Percentiles rank a stretch among this genome's conserved stretches.
phyloP scores from a whole-genome alignment of 2,888 invertebrate genomes.

The Drosophila sordidula region DNA sequence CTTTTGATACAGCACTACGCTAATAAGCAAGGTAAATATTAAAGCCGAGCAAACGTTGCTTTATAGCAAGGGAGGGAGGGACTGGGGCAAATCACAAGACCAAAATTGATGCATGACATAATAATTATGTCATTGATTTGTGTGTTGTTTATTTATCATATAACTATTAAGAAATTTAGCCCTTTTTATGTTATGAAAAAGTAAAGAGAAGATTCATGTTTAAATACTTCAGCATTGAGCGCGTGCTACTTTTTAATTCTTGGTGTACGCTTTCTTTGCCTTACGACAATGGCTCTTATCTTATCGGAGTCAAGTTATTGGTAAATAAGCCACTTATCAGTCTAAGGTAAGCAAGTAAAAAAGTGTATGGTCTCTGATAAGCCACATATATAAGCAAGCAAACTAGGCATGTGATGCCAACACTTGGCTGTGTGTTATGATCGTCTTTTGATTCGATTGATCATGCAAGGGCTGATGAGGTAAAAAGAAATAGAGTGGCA shows the following conservation, averaged over 20 bases:
- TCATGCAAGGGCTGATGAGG: conserved; percentile 38
- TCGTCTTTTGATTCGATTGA: conserved; percentile 37
- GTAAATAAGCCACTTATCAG: conserved; percentile 72
- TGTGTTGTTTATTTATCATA: conserved; percentile 26
- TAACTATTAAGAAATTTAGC: conserved; percentile 1
- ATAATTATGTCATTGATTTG: conserved; percentile 62
- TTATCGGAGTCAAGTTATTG: conserved; percentile 66
- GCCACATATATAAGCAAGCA: conserved; percentile 22
- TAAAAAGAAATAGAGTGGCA: conserved; percentile 43
- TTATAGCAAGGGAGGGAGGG: conserved; percentile 15
- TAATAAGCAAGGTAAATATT: conserved; percentile 51
- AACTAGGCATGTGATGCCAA: conserved; percentile 64
- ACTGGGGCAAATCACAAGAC: conserved; percentile 63
- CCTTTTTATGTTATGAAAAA: not conserved
- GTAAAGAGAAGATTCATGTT: not conserved
- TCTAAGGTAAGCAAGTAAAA: conserved; percentile 38
- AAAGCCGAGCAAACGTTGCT: conserved; percentile 30
- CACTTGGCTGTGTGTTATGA: conserved; percentile 10
- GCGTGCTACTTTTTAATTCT: conserved; percentile 53
- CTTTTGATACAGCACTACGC: conserved; percentile 32
- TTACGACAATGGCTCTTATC: conserved; percentile 40
- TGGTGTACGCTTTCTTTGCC: conserved; percentile 10
- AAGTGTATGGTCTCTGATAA: conserved; percentile 55
- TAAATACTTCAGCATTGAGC: conserved; percentile 32
- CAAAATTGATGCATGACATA: conserved; percentile 56